These are phyloP conservation scores for honey bee (Apis mellifera) DNA, from an alignment of 1,140 invertebrate species.

Conservation along the genomic window Amel_HAv3.1 CM009931.2:19251501-19252000, in stretches of 20 bases:
- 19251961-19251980: slow-evolving; percentile 23
- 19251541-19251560: too few relatives aligned
- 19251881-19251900: slow-evolving; percentile 27
- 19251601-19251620: too few relatives aligned
- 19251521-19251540: not conserved
- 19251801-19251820: not conserved
- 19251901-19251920: slow-evolving; percentile 27
- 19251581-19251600: not conserved
- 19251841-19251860: slow-evolving; percentile 16
- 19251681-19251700: too few relatives aligned
- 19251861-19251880: not conserved
- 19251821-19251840: slow-evolving; percentile 5
- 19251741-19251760: too few relatives aligned
- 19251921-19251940: not conserved
- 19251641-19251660: too few relatives aligned
- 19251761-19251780: not conserved
- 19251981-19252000: not conserved
- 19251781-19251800: slow-evolving; percentile 18
- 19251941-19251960: not conserved
- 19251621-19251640: too few relatives aligned
- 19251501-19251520: not conserved
- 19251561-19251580: not conserved
- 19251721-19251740: not conserved
- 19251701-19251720: not conserved
- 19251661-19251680: too few relatives aligned